Base-by-base conservation (phyloP, 2,113 vertebrate species). In the Gallinago media region DNA sequence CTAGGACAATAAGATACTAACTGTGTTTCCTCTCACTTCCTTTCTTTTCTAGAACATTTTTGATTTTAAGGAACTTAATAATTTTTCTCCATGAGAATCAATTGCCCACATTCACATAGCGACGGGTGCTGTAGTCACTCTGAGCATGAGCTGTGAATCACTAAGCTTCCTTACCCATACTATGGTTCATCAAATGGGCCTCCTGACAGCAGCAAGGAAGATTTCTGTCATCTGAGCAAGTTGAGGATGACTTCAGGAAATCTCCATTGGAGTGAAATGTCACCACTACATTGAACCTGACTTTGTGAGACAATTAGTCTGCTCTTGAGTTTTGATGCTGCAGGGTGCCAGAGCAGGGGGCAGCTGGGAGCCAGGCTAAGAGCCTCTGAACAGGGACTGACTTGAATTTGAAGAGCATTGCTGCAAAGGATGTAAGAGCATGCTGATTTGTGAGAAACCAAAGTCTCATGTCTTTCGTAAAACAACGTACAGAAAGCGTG, bases 401-500 rank as follows among this genome's bases (percentile, higher is more conserved):
- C 38, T 9, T 55, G 29, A 79, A 42, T 68, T 68, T 83, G 52
- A 55, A 70, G 71, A 68, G 32, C 15, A 26, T 40, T 66, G 15
- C 73, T 70, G 15, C 25, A 46, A 46, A 40, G 9, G 16, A 15
- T 31, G 31, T 17, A 36, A 62, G 21, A 1, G 3, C 0, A 0
- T 31, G 46, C 23, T 49, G 44, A 20, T 44, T n/a, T 73, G 36
- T n/a, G 49, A 87, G 54, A 62, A 77, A 81, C 9, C 32, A 63
- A 31, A 8, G 23, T 22, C n/a, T 52, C 12, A 3, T 3, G 11
- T 49, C 50, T 87, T 80, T 49, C 3, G 0, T 58, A n/a, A 73
- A 89, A 62, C 47, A n/a, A 66, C 2, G 0, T n/a, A 12, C 11
- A 9, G 9, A 42, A 40, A 63, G 7, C 0, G 0, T 47, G 78